Base-by-base conservation (phyloP, 2,113 vertebrate genomes). In the Oncorhynchus gorbuscha region DNA sequence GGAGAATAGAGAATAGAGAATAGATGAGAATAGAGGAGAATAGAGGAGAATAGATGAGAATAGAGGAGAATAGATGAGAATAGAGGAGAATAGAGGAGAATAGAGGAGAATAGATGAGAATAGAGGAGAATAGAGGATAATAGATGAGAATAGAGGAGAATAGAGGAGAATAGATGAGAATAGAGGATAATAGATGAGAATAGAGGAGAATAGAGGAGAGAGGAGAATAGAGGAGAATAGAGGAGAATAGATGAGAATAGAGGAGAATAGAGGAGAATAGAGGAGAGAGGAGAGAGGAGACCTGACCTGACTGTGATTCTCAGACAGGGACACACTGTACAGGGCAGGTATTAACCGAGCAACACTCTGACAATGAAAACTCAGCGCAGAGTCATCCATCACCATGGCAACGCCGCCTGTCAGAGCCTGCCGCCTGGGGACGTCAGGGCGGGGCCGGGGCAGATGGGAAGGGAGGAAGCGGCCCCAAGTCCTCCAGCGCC, bases 401-500 rank as follows among this genome's bases (percentile, higher is more conserved):
- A 91, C 84, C 0, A 74, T 84, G 78, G 87, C 88, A 90, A 91
- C 85, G 69, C 83, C 16, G 74, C 72, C 83, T 89, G 91, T 91
- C 89, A 91, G 85, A 48, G 30, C 20, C 5, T 76, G 76, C 85
- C 86, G 87, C 84, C 16, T 35, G 68, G 87, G 88, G 89, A 88
- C 26, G 16, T 66, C 32, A 68, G 79, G 85, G 84, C 72, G 26
- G 79, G 45, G 83, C 88, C 5, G 73, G 88, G 89, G 89, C 91
- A 92, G 91, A 92, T 92, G 91, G 89, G 83, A 85, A 89, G 91
- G 89, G 91, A 92, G 18, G 39, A 69, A 73, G 76, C 7, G 84
- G 79, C 84, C 67, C 2, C 18, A 59, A 83, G 84, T 85, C 82
- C 74, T 84, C 80, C 72, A 79, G 80, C 80, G 26, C 77, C 81